A percentile compares a stretch with the other conserved stretches of the same genome.
These are phyloP conservation scores for Istiophorus platypterus DNA, from an alignment of 2,113 vertebrate genomes.

Conservation along the genomic window DNA sequence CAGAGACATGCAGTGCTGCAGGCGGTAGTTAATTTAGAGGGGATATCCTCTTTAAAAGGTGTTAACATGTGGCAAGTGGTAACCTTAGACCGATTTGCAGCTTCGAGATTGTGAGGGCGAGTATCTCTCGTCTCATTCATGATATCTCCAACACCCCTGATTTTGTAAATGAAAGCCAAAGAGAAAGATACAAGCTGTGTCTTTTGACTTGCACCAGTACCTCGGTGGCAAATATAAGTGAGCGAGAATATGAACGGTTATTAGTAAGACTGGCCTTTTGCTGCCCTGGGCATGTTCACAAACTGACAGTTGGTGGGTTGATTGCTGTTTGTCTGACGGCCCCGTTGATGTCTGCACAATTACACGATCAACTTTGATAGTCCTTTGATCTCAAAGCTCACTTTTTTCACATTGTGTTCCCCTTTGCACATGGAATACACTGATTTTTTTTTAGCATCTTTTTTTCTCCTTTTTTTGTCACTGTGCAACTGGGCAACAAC, in stretches of 20 bases:
- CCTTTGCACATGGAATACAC: neutral
- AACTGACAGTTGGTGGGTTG: too few species aligned
- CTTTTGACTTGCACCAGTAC: neutral
- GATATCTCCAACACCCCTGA: neutral
- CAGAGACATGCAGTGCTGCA: constrained; percentile 19
- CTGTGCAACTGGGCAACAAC: too few species aligned
- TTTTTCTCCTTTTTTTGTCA: neutral
- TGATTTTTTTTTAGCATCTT: neutral
- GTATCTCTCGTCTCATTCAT: neutral
- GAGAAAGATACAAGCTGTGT: neutral
- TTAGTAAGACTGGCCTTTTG: neutral
- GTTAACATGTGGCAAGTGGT: constrained; percentile 50
- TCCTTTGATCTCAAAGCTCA: neutral
- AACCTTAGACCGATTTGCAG: constrained; percentile 41
- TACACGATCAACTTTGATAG: neutral
- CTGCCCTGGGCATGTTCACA: neutral
- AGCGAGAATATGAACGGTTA: neutral
- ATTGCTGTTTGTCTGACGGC: neutral
- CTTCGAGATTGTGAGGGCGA: neutral
- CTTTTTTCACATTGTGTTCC: neutral
- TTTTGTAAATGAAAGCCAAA: neutral
- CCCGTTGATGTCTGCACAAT: neutral
- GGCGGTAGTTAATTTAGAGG: constrained; percentile 49
- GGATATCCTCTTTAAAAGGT: constrained; percentile 51
- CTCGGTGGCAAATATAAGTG: neutral